A percentile compares a stretch with the other conserved stretches of the same genome.
These are phyloP conservation scores for Botia almorhae DNA, from an alignment of 2,797 vertebrate species.

Conservation along the genomic window DNA sequence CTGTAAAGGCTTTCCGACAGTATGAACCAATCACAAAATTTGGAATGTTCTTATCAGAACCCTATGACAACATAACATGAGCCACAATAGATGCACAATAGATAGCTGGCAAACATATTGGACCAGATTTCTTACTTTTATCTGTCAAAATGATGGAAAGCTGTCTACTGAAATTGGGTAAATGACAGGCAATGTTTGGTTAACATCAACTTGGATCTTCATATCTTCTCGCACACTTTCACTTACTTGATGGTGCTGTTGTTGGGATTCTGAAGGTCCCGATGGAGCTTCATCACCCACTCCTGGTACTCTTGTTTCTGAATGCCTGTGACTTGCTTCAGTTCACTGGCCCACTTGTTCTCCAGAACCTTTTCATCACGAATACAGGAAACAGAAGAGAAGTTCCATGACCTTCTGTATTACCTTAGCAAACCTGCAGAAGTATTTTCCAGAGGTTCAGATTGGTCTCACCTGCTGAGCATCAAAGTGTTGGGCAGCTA, in stretches of 20 bases:
- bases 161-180: too few relatives aligned
- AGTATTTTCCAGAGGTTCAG: not conserved
- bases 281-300: conserved; percentile 96
- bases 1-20: too few relatives aligned
- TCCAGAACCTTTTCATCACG: conserved; percentile 94
- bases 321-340: conserved; percentile 92
- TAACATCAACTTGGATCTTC: too few relatives aligned
- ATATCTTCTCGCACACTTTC: not conserved
- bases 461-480: conserved; percentile 86
- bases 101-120: too few relatives aligned
- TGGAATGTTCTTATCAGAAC: too few relatives aligned
- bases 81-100: too few relatives aligned
- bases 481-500: conserved; percentile 96
- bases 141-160: too few relatives aligned
- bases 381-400: conserved; percentile 57
- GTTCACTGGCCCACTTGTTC: conserved; percentile 93
- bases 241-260: conserved; percentile 90
- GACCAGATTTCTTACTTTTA: too few relatives aligned
- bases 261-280: conserved; percentile 92
- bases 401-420: not conserved
- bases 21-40: too few relatives aligned
- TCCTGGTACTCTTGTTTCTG: conserved; percentile 98
- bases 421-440: not conserved
- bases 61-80: too few relatives aligned
- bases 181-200: too few relatives aligned